Percentiles rank a stretch among this genome's conserved stretches.
Conservation (phyloP, 2,888 invertebrate genomes). For the Oeneis ivallda region DNA sequence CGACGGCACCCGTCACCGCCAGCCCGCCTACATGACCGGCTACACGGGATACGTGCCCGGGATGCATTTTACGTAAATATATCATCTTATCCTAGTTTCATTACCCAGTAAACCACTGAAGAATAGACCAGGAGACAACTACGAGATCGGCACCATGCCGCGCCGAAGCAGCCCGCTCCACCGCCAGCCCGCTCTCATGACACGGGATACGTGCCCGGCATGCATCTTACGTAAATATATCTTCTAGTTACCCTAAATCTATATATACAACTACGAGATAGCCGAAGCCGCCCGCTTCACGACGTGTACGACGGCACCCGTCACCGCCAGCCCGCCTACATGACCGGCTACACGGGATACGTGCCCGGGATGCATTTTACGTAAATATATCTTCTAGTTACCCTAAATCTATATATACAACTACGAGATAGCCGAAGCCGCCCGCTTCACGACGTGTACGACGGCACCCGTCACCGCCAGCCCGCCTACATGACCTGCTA, state of each 20-base stretch:
- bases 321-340: constrained; percentile 78
- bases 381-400: too few relatives aligned
- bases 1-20: constrained; percentile 68
- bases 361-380: constrained; percentile 86
- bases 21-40: constrained; percentile 83
- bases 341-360: constrained; percentile 87
- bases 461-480: constrained; percentile 65
- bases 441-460: constrained; percentile 70
- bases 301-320: constrained; percentile 75
- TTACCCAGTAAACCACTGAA: constrained; percentile 80
- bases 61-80: constrained; percentile 82
- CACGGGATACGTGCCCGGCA: constrained; percentile 69
- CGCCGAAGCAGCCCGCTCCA: constrained; percentile 56
- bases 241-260: too few relatives aligned
- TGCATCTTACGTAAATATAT: too few relatives aligned
- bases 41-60: constrained; percentile 89
- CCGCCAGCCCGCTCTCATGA: too few relatives aligned
- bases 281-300: constrained; percentile 55
- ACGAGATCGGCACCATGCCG: constrained; percentile 65
- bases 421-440: constrained; percentile 61
- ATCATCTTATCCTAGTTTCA: too few relatives aligned
- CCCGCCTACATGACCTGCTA: constrained; percentile 85
- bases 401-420: too few relatives aligned
- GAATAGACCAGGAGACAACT: constrained; percentile 79
- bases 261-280: too few relatives aligned